Evolutionary conservation across 2,113 vertebrate species (phyloP).

Genomic region (Dinomys branickii): DNA sequence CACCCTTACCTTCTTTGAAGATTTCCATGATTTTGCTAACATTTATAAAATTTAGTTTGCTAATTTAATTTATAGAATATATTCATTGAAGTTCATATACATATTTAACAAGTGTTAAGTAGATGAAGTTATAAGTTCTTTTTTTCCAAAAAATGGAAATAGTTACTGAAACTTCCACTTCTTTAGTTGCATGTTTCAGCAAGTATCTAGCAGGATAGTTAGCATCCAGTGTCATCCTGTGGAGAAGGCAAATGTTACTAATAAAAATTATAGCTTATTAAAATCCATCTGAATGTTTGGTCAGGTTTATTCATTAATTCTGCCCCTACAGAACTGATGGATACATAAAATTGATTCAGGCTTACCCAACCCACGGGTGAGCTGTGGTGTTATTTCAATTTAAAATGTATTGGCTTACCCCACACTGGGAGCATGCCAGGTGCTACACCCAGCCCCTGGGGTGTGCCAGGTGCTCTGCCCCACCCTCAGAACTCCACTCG

Average conservation of each 20-base stretch:
- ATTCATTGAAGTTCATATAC: not conserved
- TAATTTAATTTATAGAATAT: slow-evolving; percentile 16
- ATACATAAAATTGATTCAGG: not conserved
- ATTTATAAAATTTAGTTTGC: not conserved
- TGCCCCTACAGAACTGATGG: not conserved
- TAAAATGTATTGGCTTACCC: not conserved
- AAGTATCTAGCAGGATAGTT: not conserved
- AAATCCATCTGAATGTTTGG: not conserved
- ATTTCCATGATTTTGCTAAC: not conserved
- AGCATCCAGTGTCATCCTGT: not conserved
- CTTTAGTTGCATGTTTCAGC: not conserved
- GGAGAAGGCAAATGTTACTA: not conserved
- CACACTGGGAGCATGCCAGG: no score
- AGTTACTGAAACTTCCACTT: not conserved
- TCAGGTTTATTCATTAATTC: not conserved
- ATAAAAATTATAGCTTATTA: slow-evolving; percentile 36
- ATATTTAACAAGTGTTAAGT: slow-evolving; percentile 13
- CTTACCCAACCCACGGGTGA: not conserved
- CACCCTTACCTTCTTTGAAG: not conserved
- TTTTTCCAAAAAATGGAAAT: not conserved
- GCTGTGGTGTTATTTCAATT: not conserved
- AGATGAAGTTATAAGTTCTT: not conserved
- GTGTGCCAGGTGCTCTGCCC: no score
- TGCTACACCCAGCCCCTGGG: no score
- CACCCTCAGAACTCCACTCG: no score